Conservation (phyloP, 2,113 vertebrate species). For the Talpa occidentalis region DNA sequence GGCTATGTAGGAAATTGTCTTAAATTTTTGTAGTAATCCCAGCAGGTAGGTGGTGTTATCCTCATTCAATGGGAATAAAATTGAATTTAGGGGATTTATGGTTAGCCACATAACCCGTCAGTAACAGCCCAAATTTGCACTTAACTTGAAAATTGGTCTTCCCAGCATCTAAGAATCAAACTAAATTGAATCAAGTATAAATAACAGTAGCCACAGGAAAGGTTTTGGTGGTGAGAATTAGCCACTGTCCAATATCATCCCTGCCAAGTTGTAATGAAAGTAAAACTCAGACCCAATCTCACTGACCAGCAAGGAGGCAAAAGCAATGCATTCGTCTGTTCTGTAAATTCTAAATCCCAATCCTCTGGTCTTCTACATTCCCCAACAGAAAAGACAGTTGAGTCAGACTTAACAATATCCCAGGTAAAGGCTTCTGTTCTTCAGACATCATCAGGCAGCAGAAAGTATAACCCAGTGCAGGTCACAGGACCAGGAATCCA, state of each 20-base stretch:
- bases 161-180: not conserved
- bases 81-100: not conserved
- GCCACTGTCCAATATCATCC: not conserved
- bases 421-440: not conserved
- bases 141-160: slow-evolving; percentile 27
- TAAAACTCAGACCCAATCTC: not conserved
- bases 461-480: not conserved
- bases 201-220: not conserved
- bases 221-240: not conserved
- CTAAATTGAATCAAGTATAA: not conserved
- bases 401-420: not conserved
- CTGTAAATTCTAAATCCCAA: not conserved
- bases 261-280: not conserved
- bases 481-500: not conserved
- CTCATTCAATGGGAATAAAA: not conserved
- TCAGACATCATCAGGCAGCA: not conserved
- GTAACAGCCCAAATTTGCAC: not conserved
- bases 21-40: not conserved
- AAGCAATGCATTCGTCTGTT: not conserved
- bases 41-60: not conserved
- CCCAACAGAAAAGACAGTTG: not conserved
- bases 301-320: not conserved
- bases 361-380: not conserved
- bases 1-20: not conserved
- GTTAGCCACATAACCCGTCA: not conserved